phyloP scores from a whole-genome alignment of 2,113 vertebrate genomes.

The Pterocles orientalis region DNA sequence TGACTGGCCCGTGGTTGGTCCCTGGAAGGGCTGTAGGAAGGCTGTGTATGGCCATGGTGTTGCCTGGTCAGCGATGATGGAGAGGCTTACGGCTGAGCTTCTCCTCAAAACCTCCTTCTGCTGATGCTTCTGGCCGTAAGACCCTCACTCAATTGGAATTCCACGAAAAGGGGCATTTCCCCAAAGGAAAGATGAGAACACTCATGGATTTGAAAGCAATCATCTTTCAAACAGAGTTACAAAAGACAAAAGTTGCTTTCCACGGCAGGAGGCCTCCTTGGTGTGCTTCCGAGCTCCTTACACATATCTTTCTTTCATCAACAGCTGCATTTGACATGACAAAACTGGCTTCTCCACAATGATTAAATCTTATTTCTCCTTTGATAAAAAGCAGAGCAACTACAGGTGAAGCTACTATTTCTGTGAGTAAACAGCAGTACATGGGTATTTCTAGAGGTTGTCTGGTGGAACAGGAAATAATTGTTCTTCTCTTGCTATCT shows the following conservation, averaged over 20 bases:
- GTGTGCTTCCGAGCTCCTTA: background rate
- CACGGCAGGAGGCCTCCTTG: background rate
- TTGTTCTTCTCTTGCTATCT: background rate
- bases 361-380: background rate
- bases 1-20: background rate
- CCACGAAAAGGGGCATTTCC: background rate
- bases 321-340: background rate
- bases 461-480: conserved; percentile 11
- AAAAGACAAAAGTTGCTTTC: background rate
- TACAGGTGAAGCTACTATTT: conserved; percentile 17
- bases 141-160: background rate
- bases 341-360: background rate
- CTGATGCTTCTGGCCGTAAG: background rate
- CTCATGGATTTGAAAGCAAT: background rate
- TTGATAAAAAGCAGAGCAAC: conserved; percentile 5
- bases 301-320: conserved; percentile 1
- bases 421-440: conserved; percentile 12
- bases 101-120: background rate
- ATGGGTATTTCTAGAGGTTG: background rate
- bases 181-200: background rate
- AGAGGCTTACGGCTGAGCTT: background rate
- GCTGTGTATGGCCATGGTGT: no score
- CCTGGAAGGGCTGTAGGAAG: background rate
- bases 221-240: background rate
- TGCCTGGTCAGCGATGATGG: background rate